Conservation (phyloP, 2,888 invertebrate genomes). For the Philhelius pedissequus region DNA sequence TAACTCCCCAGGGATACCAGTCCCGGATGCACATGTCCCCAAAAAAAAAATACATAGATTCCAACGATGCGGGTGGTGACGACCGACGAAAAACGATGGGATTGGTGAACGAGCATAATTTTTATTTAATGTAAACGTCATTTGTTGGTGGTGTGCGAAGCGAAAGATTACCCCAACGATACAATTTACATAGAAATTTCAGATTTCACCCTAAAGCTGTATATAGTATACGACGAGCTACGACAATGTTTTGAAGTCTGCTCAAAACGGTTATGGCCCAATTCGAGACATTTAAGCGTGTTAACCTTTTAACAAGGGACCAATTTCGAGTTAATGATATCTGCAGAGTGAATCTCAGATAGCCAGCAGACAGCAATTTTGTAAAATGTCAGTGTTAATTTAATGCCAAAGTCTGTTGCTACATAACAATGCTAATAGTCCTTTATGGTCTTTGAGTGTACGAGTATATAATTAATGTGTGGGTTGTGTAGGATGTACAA, state of each 20-base stretch:
- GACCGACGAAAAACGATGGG: too few relatives aligned
- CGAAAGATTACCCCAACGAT: conserved; percentile 14
- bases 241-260: conserved; percentile 31
- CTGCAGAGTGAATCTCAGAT: conserved; percentile 38
- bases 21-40: neutral
- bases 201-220: too few relatives aligned
- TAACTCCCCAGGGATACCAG: neutral
- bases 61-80: too few relatives aligned
- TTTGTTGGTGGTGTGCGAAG: neutral
- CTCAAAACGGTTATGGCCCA: conserved; percentile 44
- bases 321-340: conserved; percentile 47
- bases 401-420: neutral
- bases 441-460: neutral
- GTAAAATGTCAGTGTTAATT: conserved; percentile 9
- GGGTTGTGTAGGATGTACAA: neutral
- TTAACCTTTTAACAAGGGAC: conserved; percentile 48
- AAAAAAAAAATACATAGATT: neutral
- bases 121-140: conserved; percentile 38
- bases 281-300: conserved; percentile 57
- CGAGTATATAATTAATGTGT: conserved; percentile 2
- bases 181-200: conserved; percentile 64
- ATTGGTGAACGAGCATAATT: conserved; percentile 25
- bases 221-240: neutral
- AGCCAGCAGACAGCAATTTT: conserved; percentile 28
- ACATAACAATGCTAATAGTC: neutral